Evolutionary conservation across 1,140 invertebrate species (phyloP), one percentile per base, ranked within the genome.

Genomic region (Drosophila ohnishii): DNA sequence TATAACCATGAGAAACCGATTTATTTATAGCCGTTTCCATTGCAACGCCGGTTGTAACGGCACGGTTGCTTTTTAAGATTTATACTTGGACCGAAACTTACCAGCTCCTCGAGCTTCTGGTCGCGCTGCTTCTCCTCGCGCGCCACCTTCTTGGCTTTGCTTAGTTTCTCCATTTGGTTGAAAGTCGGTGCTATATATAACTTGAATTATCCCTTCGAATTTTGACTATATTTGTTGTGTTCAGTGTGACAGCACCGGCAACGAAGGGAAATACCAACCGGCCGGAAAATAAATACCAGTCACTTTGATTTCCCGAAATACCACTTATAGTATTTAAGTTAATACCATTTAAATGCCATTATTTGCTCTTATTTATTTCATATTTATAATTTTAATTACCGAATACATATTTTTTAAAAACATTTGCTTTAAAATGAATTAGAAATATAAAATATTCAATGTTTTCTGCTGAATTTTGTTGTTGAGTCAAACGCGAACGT

Each of bases 41-140:
- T 78, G 47, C 22, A 37, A 72, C 58, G 67, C 59, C 67, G 67
- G 53, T 16, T 44, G 30, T 2, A 9, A 9, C 2, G 19, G 19
- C 32, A 0, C 22, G 25, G 13, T 6, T n/a, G 19, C 11, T 4
- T 25, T 28, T 16, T 2, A 6, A 5, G 11, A 32, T 16, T 16
- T 14, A 3, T 10, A 6, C 2, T n/a, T 13, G 11, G 10, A 14
- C n/a, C 3, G 4, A 28, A 30, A 69, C 65, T 79, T 51, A 91
- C 90, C 70, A 87, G 66, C 58, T 91, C 90, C 40, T 91, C 90
- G 0, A 91, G 40, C 56, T 91, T 91, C 37, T 81, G 75, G n/a
- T 91, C 90, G 9, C 83, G 79, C 42, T 80, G 82, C 44, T 91
- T 91, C 44, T 91, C 90, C 55, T 91, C 90, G 40, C 85, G 85